Percentiles rank a stretch among this genome's conserved stretches.
Conservation (phyloP, 1,140 invertebrate genomes). For the Oncopeltus fasciatus region DNA sequence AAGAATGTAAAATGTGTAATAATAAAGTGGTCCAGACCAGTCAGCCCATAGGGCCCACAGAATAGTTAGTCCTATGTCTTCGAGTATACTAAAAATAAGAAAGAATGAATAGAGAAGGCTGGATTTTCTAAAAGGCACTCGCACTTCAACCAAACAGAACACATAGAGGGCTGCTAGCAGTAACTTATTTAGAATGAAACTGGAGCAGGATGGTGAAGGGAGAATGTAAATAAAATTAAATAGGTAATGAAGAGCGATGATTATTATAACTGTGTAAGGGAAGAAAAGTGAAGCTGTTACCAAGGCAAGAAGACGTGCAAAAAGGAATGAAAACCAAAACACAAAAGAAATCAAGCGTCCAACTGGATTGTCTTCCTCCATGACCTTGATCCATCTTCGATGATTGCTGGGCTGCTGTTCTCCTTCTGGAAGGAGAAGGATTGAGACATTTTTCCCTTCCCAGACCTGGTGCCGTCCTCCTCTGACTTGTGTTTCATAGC, state of each 20-base stretch:
- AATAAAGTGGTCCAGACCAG: slow-evolving; percentile 17
- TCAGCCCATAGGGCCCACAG: slow-evolving; percentile 16
- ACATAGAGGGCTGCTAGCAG: slow-evolving; percentile 12
- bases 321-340: slow-evolving; percentile 20
- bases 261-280: background rate
- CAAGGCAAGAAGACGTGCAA: slow-evolving; percentile 14
- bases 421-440: background rate
- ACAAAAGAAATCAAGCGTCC: slow-evolving; percentile 19
- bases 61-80: slow-evolving; percentile 16
- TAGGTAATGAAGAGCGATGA: slow-evolving; percentile 12
- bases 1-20: slow-evolving; percentile 13
- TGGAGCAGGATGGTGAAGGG: background rate
- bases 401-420: background rate
- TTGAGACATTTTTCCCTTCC: too few species aligned
- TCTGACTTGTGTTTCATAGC: slow-evolving; percentile 20
- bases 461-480: slow-evolving; percentile 18
- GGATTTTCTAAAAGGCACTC: slow-evolving; percentile 17
- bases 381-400: background rate
- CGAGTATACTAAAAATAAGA: slow-evolving; percentile 3
- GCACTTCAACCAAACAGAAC: slow-evolving; percentile 20
- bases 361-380: slow-evolving; percentile 17
- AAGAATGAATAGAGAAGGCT: slow-evolving; percentile 16
- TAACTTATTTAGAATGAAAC: slow-evolving; percentile 12
- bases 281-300: slow-evolving; percentile 13
- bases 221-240: slow-evolving; percentile 18